A percentile compares a stretch with the other conserved stretches of the same genome.
phyloP scores from a whole-genome alignment of 2,888 invertebrate species.

The Pristionchus entomophagus region DNA sequence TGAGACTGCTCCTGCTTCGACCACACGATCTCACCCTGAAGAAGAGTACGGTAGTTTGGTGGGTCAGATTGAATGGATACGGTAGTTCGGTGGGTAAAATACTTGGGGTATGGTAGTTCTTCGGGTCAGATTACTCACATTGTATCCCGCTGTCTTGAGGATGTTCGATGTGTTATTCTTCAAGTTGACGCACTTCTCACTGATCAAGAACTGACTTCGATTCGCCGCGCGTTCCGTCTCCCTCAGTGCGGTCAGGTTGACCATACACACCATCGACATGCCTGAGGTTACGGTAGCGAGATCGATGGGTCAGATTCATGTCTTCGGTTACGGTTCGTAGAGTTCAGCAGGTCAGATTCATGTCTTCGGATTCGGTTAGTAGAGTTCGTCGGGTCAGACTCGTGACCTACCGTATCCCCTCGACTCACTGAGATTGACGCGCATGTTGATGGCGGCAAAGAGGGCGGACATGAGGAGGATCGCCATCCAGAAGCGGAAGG shows the following conservation, averaged over 20 bases:
- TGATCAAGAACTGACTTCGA: not conserved
- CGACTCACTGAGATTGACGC: constrained; percentile 50
- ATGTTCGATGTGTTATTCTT: no score
- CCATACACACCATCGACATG: constrained; percentile 69
- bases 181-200: not conserved
- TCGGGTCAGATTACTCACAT: constrained; percentile 1
- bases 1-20: constrained; percentile 59
- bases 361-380: no score
- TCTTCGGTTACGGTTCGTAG: not conserved
- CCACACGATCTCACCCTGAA: constrained; percentile 64
- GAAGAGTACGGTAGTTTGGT: not conserved
- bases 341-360: not conserved
- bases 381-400: not conserved
- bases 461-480: constrained; percentile 49
- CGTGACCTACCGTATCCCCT: no score
- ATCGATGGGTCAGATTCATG: not conserved
- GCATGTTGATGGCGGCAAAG: constrained; percentile 52
- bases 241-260: constrained; percentile 57
- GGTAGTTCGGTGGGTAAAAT: not conserved
- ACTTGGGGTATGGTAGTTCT: not conserved
- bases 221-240: not conserved
- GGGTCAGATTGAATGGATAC: not conserved
- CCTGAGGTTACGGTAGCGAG: constrained; percentile 20
- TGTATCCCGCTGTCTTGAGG: constrained; percentile 1
- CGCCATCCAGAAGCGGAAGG: constrained; percentile 40